A percentile compares a stretch with the other conserved stretches of the same genome.
phyloP scores from a whole-genome alignment of 1,140 invertebrate species.

The Drosophila gunungcola region DNA sequence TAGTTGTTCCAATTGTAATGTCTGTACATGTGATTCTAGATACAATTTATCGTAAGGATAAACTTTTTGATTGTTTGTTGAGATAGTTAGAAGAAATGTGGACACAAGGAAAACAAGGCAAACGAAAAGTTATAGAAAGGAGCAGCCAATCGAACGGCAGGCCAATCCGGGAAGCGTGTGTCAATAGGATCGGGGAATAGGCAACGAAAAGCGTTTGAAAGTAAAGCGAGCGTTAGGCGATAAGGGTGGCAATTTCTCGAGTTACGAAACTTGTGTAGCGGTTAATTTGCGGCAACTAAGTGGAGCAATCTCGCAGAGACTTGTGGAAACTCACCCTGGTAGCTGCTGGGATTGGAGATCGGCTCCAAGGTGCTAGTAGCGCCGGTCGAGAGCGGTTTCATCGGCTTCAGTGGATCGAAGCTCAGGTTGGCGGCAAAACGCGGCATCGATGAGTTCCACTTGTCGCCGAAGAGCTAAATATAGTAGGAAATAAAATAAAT shows the following conservation, averaged over 20 bases:
- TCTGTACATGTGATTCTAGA: conserved; percentile 87
- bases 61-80: conserved; percentile 57
- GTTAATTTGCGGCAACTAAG: conserved; percentile 74
- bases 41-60: conserved; percentile 84
- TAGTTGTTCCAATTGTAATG: conserved; percentile 88
- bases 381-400: conserved; percentile 86
- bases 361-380: conserved; percentile 10
- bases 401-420: conserved; percentile 90
- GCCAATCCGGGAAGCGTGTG: conserved; percentile 48
- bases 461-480: conserved; percentile 90
- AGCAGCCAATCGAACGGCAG: conserved; percentile 84
- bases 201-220: conserved; percentile 43
- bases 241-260: conserved; percentile 68
- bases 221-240: conserved; percentile 57
- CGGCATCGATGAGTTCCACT: conserved; percentile 91
- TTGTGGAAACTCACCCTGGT: conserved; percentile 9
- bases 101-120: conserved; percentile 17
- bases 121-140: conserved; percentile 44
- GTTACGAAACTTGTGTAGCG: conserved; percentile 71
- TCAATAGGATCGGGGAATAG: conserved; percentile 17
- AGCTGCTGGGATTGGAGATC: conserved; percentile 16
- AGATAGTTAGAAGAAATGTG: conserved; percentile 36
- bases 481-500: not conserved
- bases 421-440: conserved; percentile 92
- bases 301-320: conserved; percentile 16